Evolutionary conservation across 2,888 invertebrate genomes (phyloP), one percentile per base, ranked within the genome.

Genomic region (Meta bourneti): DNA sequence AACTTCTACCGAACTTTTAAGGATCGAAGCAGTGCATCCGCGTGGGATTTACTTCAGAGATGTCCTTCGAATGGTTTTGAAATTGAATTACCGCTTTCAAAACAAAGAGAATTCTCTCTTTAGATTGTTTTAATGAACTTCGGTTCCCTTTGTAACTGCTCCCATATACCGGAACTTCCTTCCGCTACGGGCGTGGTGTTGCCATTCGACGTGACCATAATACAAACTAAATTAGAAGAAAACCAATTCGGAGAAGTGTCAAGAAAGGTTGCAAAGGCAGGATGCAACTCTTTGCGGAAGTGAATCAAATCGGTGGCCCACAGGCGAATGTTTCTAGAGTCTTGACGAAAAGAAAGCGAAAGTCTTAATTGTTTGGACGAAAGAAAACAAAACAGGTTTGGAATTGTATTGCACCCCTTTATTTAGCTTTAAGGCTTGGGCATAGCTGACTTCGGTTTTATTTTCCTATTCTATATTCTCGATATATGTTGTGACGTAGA

Each of bases 281-380:
- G 51, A 71, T 72, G 72, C 83, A 72, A 52, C 83, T 19, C 51
- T 52, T 83, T 20, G 83, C 83, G 83, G 83, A 83, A 83, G 83
- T 52, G 70, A 80, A 80, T 74, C 74, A 9, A 51, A 51, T 52
- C n/a, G 13, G 51, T 19, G 11, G n/a, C 78, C 78, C 52, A 7
- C n/a, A 9, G 49, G 51, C 74, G 7, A 11, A 19, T 72, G 20
- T 19, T 78, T 6, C 8, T 19, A 78, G 2, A 0, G 19, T 51
- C 51, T 13, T 51, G 9, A 71, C 51, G 13, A 71, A 83, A 16
- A 9, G 83, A 71, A 71, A 80, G 80, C 20, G 13, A 52, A 80
- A 80, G 9, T 16, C n/a, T 20, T 48, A 80, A 34, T 34, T 34
- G 49, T 34, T 11, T 75, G 16, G 34, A 8, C 11, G 16, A 34